Evolutionary conservation across 2,797 vertebrate species (phyloP).

Genomic region (Phrynocephalus vlangalii): DNA sequence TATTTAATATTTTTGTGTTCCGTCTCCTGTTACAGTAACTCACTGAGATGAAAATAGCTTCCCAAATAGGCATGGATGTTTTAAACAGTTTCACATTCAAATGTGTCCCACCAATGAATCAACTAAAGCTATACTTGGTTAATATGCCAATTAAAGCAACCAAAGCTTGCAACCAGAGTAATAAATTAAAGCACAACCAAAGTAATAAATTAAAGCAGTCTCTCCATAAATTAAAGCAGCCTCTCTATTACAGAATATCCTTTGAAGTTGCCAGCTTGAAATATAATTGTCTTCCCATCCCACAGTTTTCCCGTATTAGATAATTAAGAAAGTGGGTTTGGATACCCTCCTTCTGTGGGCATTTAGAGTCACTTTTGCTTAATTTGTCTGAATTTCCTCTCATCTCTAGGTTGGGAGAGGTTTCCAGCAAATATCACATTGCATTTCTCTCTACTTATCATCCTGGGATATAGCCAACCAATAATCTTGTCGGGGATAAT

Average conservation of each 20-base stretch:
- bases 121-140: neutral
- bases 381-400: conserved; percentile 8
- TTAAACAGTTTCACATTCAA: neutral
- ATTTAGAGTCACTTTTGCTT: conserved; percentile 16
- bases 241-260: neutral
- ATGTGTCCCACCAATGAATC: neutral
- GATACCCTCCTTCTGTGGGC: conserved; percentile 25
- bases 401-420: conserved; percentile 35
- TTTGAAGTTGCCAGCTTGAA: conserved; percentile 30
- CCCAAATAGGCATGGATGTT: too few relatives aligned
- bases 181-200: conserved; percentile 2
- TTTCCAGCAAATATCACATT: conserved; percentile 48
- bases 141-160: conserved; percentile 8
- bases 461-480: conserved; percentile 66
- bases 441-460: conserved; percentile 59
- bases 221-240: neutral
- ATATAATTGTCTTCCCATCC: neutral
- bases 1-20: neutral
- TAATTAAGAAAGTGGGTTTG: conserved; percentile 32
- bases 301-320: neutral
- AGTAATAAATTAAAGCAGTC: neutral
- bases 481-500: conserved; percentile 78
- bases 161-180: neutral
- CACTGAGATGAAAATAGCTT: neutral
- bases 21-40: neutral